phyloP scores from a whole-genome alignment of 2,888 invertebrate genomes.

The Pristionchus fissidentatus region DNA sequence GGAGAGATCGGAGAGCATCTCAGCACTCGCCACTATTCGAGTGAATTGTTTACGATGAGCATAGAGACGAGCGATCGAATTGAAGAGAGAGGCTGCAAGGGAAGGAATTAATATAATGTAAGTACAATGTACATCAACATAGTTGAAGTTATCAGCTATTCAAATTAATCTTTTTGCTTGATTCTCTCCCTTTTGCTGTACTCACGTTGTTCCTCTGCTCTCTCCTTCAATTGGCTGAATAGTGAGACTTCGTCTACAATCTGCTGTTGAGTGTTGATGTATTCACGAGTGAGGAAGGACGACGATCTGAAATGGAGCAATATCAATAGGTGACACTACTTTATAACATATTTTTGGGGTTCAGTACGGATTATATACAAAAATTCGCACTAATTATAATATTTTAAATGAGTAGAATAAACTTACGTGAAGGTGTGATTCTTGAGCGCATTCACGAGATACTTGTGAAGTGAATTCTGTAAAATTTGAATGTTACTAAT shows the following conservation, averaged over 20 bases:
- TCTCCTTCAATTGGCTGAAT: neutral
- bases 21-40: constrained; percentile 17
- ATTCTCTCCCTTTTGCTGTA: too few relatives aligned
- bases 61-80: constrained; percentile 7
- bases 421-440: neutral
- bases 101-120: neutral
- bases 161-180: too few relatives aligned
- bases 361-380: too few relatives aligned
- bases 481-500: too few relatives aligned
- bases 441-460: neutral
- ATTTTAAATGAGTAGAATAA: neutral
- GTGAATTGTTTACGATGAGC: constrained; percentile 8
- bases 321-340: neutral
- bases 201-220: neutral
- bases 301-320: neutral
- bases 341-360: too few relatives aligned
- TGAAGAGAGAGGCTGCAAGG: neutral
- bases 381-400: neutral
- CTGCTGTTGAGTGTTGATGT: neutral
- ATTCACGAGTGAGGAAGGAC: neutral
- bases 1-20: neutral
- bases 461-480: neutral
- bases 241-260: neutral
- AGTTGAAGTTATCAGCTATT: too few relatives aligned
- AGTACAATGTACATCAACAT: too few relatives aligned